A percentile compares a stretch with the other conserved stretches of the same genome.
phyloP scores from a whole-genome alignment of 2,113 vertebrate species.

The Odocoileus virginianus region DNA sequence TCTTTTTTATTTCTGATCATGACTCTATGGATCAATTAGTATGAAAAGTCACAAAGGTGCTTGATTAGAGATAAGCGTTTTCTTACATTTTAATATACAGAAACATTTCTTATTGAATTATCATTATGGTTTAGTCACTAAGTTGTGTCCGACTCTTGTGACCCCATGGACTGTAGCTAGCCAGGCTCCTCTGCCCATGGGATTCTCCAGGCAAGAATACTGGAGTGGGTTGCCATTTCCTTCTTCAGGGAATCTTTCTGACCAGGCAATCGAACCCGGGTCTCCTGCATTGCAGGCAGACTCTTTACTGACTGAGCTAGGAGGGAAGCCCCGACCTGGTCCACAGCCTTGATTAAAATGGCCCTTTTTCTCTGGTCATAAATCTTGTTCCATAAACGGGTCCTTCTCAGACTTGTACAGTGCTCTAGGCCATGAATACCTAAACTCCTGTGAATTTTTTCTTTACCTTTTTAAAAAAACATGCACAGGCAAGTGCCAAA shows the following conservation, averaged over 20 bases:
- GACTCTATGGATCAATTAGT: not conserved
- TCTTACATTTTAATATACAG: not conserved
- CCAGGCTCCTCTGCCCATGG: no score
- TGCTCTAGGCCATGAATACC: not conserved
- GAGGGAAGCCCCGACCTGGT: not conserved
- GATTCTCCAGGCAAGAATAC: no score
- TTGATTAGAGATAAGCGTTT: not conserved
- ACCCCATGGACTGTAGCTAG: no score
- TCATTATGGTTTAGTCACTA: not conserved
- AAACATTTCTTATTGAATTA: not conserved
- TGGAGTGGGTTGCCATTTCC: no score
- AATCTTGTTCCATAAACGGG: not conserved
- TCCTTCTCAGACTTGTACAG: not conserved
- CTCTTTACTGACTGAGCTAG: no score
- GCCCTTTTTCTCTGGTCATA: not conserved
- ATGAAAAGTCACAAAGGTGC: not conserved
- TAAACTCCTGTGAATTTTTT: not conserved
- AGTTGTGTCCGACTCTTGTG: no score
- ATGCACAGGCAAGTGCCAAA: not conserved
- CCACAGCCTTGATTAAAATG: not conserved
- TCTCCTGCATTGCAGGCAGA: not conserved
- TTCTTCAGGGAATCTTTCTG: fast-evolving
- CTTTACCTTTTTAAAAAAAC: not conserved
- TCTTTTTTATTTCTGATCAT: not conserved
- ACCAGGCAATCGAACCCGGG: fast-evolving